A percentile compares a stretch with the other conserved stretches of the same genome.
phyloP scores from a whole-genome alignment of 1,140 invertebrate species.

The Pollicipes pollicipes region DNA sequence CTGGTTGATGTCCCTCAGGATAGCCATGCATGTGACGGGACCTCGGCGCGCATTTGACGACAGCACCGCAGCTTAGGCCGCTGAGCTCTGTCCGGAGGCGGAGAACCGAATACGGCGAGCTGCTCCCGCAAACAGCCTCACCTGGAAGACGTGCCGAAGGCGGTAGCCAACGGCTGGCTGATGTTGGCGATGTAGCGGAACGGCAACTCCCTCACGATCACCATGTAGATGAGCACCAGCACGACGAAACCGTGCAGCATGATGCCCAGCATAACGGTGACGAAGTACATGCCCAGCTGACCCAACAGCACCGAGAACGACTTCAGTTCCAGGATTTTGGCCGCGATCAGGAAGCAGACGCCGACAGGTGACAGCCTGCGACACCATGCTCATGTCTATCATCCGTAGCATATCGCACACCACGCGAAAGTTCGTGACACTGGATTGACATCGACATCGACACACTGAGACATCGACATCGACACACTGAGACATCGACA shows the following conservation, averaged over 20 bases:
- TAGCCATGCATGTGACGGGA: too few species aligned
- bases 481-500: neutral
- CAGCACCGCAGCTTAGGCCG: too few species aligned
- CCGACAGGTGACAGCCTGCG: slow-evolving; percentile 76
- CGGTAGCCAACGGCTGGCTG: slow-evolving; percentile 70
- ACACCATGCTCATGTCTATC: too few species aligned
- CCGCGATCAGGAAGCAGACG: slow-evolving; percentile 73
- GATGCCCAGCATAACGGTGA: slow-evolving; percentile 72
- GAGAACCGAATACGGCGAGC: too few species aligned
- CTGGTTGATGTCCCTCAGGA: too few species aligned
- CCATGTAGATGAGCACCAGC: slow-evolving; percentile 63
- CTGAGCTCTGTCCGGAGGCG: neutral
- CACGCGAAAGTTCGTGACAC: too few species aligned
- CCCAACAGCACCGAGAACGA: slow-evolving; percentile 62
- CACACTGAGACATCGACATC: neutral
- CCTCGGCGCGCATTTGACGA: too few species aligned
- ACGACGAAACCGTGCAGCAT: slow-evolving; percentile 77
- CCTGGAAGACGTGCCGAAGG: slow-evolving; percentile 86
- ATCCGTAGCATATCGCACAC: too few species aligned
- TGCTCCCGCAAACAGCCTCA: slow-evolving; percentile 22
- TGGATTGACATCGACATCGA: neutral
- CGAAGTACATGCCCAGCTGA: slow-evolving; percentile 73
- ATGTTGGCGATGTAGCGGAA: slow-evolving; percentile 67
- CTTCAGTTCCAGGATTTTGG: slow-evolving; percentile 72
- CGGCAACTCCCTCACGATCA: slow-evolving; percentile 56